These are phyloP conservation scores for Siniperca undulata DNA, from an alignment of 2,797 vertebrate species.

Conservation along the genomic window DNA sequence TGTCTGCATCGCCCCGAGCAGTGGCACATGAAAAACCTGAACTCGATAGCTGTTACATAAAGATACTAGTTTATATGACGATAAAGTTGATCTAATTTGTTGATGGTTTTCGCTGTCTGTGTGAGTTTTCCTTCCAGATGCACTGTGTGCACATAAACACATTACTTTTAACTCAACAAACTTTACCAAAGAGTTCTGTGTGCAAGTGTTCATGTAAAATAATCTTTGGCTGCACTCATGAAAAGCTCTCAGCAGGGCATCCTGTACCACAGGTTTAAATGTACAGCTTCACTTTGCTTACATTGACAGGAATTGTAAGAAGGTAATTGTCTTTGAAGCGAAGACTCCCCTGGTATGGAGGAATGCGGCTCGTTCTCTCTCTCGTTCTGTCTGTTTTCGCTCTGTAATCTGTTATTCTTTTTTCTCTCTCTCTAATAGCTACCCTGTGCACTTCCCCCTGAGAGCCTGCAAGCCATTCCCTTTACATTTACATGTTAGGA, in stretches of 20 bases:
- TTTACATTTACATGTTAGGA: slow-evolving; percentile 74
- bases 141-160: not conserved
- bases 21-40: not conserved
- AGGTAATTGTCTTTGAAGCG: slow-evolving; percentile 29
- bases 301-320: slow-evolving; percentile 25
- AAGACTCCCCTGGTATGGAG: slow-evolving; percentile 56
- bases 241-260: slow-evolving; percentile 33
- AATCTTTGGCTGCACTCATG: not conserved
- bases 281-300: slow-evolving; percentile 18
- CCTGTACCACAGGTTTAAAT: slow-evolving; percentile 57
- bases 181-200: not conserved
- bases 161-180: not conserved
- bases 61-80: not conserved
- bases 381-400: slow-evolving; percentile 48
- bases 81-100: not conserved
- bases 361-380: slow-evolving; percentile 66
- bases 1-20: not conserved
- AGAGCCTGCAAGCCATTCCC: slow-evolving; percentile 63
- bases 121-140: not conserved
- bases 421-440: slow-evolving; percentile 66
- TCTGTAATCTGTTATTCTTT: slow-evolving; percentile 66
- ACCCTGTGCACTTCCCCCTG: slow-evolving; percentile 55
- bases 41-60: not conserved
- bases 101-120: not conserved
- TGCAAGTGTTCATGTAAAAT: slow-evolving; percentile 4